Conservation (phyloP, 2,888 invertebrate genomes). For the Cosmopolites sordidus region DNA sequence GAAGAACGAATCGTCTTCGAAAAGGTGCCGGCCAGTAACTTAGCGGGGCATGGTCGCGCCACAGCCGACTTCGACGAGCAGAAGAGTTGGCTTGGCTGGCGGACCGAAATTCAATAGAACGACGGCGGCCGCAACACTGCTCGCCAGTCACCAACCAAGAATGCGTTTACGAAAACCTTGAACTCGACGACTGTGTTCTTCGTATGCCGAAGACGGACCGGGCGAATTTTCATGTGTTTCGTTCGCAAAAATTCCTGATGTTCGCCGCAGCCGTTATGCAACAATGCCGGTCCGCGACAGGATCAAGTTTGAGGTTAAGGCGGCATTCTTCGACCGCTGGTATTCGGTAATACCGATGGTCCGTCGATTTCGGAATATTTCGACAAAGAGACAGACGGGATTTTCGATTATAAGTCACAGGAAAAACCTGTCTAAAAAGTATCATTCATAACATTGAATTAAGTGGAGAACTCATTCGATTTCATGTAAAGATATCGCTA, state of each 20-base stretch:
- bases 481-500: too few species aligned
- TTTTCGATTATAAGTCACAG: too few species aligned
- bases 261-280: constrained; percentile 16
- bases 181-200: constrained; percentile 11
- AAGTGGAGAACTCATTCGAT: too few species aligned
- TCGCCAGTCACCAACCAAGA: constrained; percentile 25
- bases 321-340: too few species aligned
- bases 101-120: constrained; percentile 22
- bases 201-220: constrained; percentile 4
- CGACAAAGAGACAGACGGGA: too few species aligned
- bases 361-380: too few species aligned
- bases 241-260: neutral
- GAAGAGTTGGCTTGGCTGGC: constrained; percentile 10
- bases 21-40: constrained; percentile 7
- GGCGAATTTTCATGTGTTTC: constrained; percentile 12
- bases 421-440: too few species aligned
- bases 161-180: constrained; percentile 26
- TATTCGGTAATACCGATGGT: too few species aligned
- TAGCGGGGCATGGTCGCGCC: constrained; percentile 3
- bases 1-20: too few species aligned
- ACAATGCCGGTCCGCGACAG: constrained; percentile 1
- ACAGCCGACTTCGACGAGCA: constrained; percentile 14
- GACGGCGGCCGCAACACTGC: constrained; percentile 19
- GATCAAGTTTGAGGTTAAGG: constrained; percentile 21
- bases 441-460: too few species aligned